Conservation (phyloP, 2,113 vertebrate genomes). For the Opisthocomus hoazin region DNA sequence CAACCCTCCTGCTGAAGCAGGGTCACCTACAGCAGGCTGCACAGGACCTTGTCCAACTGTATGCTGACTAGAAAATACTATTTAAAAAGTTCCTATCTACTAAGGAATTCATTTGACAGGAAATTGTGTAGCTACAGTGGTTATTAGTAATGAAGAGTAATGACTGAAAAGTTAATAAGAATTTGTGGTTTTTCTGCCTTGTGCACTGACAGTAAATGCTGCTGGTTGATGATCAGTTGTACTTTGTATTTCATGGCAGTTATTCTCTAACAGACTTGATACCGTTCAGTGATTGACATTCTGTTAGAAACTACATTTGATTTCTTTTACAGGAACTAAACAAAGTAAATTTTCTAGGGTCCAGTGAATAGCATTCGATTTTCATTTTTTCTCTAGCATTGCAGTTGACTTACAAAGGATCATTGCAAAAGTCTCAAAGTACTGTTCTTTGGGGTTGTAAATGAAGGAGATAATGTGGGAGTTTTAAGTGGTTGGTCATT, state of each 20-base stretch:
- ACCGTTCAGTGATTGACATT: neutral
- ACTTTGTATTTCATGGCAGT: neutral
- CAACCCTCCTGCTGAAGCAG: no score
- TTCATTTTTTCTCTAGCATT: neutral
- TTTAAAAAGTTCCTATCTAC: neutral
- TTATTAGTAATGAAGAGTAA: neutral
- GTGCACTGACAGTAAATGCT: neutral
- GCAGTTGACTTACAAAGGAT: neutral
- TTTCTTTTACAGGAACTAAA: neutral
- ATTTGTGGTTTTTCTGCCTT: neutral
- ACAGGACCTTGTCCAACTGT: no score
- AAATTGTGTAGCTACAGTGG: neutral
- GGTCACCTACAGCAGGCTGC: no score
- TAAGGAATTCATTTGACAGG: neutral
- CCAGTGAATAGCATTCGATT: neutral
- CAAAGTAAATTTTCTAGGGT: neutral
- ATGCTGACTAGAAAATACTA: neutral
- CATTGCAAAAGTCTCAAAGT: neutral
- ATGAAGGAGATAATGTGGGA: neutral
- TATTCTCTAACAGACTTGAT: neutral
- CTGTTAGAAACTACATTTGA: neutral
- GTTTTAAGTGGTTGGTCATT: neutral
- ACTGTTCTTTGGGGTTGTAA: neutral
- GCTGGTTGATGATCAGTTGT: neutral
- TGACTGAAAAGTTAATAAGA: neutral